Conservation (phyloP, 92 coral and sea anemone species). For the Diadumene lineata region DNA sequence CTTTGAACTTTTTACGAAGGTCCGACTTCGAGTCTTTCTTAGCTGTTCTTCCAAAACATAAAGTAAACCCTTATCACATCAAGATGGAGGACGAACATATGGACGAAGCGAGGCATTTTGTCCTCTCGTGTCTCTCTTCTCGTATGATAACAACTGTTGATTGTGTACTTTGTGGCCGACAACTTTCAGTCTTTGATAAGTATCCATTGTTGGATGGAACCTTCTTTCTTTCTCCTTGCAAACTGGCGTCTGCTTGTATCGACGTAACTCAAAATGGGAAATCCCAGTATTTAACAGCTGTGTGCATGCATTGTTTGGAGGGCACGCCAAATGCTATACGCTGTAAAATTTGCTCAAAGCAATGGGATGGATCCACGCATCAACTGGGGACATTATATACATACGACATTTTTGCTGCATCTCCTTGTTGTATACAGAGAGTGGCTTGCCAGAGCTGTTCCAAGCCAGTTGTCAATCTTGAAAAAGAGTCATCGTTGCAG, state of each 20-base stretch:
- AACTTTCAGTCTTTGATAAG: conserved; percentile 92
- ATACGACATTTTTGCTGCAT: conserved; percentile 96
- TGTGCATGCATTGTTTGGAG: conserved; percentile 91
- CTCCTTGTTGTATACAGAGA: conserved; percentile 91
- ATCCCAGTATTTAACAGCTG: conserved; percentile 82
- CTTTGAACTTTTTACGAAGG: conserved; percentile 77
- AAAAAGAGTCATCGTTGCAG: conserved; percentile 58
- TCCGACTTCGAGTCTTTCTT: conserved; percentile 91
- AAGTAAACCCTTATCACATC: conserved; percentile 95
- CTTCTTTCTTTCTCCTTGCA: conserved; percentile 88
- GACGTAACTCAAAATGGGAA: conserved; percentile 86
- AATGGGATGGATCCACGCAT: conserved; percentile 97
- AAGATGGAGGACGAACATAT: conserved; percentile 96
- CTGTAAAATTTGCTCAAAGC: conserved; percentile 85
- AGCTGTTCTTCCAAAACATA: conserved; percentile 92
- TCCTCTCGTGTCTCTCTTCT: conserved; percentile 81
- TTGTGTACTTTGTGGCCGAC: conserved; percentile 87
- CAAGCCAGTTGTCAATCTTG: conserved; percentile 84
- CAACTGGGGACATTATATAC: conserved; percentile 94
- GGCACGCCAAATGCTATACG: conserved; percentile 89
- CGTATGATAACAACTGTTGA: conserved; percentile 70
- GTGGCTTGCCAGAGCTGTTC: conserved; percentile 93
- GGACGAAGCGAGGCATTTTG: conserved; percentile 93
- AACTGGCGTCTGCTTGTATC: conserved; percentile 72
- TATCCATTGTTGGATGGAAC: conserved; percentile 98